Evolutionary conservation across 2,113 vertebrate genomes (phyloP).

Genomic region (Stictonetta naevosa): DNA sequence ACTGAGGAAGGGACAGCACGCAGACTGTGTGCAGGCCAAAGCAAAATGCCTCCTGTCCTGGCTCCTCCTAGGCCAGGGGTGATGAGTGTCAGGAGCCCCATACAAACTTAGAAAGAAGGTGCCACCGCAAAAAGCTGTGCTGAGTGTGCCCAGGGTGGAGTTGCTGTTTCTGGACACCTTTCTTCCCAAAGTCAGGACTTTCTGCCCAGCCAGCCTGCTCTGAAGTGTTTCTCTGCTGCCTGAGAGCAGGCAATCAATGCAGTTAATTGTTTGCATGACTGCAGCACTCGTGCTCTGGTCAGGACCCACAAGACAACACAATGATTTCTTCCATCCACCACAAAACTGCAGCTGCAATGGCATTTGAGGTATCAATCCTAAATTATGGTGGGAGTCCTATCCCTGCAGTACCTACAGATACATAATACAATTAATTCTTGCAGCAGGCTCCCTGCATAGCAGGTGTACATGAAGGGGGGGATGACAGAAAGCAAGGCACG

Average conservation of each 20-base stretch:
- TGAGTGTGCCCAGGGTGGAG: not conserved
- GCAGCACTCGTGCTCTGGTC: not conserved
- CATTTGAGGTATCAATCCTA: not conserved
- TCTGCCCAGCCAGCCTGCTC: not conserved
- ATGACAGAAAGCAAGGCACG: not conserved
- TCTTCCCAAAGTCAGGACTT: not conserved
- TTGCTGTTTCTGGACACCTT: rapidly evolving
- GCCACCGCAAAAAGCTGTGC: rapidly evolving
- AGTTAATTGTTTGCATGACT: not conserved
- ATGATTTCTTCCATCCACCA: not conserved
- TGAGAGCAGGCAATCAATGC: not conserved
- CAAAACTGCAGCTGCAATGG: not conserved
- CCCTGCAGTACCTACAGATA: not conserved
- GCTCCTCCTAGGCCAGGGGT: not conserved
- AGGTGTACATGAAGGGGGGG: not conserved
- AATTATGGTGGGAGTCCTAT: not conserved
- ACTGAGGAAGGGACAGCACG: not conserved
- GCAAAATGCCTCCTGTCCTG: not conserved
- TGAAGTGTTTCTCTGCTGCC: not conserved
- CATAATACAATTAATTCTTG: not conserved
- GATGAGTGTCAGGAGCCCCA: not conserved
- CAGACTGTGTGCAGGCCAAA: not conserved
- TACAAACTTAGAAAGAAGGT: not conserved
- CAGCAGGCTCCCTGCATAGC: not conserved
- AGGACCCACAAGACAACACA: not conserved